Evolutionary conservation across 2,113 vertebrate genomes (phyloP).

Genomic region (Labeo rohita): DNA sequence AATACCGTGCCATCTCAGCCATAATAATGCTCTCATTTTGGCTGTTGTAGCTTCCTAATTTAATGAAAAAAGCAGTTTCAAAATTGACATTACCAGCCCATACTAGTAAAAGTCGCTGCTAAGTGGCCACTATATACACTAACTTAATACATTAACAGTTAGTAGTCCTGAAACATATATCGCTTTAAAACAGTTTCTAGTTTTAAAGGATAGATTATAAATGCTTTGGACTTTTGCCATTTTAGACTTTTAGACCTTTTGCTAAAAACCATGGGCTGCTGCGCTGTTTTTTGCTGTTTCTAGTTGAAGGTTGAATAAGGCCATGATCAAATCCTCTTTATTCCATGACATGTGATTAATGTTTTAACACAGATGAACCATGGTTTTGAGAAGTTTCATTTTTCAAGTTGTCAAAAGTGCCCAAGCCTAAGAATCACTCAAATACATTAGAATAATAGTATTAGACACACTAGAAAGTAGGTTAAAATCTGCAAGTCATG

Average conservation of each 20-base stretch:
- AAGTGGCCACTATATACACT: neutral
- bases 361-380: neutral
- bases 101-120: neutral
- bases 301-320: neutral
- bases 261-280: neutral
- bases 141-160: neutral
- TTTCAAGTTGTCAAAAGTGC: neutral
- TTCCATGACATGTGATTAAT: constrained; percentile 17
- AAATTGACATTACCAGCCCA: neutral
- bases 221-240: neutral
- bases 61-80: neutral
- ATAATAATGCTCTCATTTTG: neutral
- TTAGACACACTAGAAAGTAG: neutral
- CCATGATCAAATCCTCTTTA: neutral
- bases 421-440: neutral
- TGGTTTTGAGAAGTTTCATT: neutral
- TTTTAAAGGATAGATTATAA: neutral
- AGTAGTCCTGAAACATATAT: neutral
- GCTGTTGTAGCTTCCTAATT: neutral
- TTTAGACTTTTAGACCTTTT: neutral
- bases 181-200: neutral
- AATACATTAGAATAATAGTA: neutral
- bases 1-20: neutral
- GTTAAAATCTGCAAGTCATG: constrained; percentile 65
- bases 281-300: neutral